These are phyloP conservation scores for Laothoe populi DNA, from an alignment of 2,888 invertebrate species.

Conservation along the genomic window DNA sequence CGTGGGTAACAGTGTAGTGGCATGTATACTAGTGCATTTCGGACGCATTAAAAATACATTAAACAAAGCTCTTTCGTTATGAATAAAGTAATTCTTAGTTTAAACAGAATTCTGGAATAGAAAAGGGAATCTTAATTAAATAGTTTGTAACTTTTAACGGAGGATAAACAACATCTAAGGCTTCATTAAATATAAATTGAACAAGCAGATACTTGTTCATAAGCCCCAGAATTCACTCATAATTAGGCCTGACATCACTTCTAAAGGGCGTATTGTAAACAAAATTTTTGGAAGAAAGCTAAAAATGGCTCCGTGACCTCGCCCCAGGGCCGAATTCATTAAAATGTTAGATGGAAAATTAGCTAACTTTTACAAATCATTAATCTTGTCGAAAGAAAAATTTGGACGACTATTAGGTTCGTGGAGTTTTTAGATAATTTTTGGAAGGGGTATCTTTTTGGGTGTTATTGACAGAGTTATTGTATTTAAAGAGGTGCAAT, in stretches of 20 bases:
- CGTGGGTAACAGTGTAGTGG: no score
- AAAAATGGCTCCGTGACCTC: constrained; percentile 38
- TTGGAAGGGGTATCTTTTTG: neutral
- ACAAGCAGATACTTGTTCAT: neutral
- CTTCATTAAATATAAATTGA: neutral
- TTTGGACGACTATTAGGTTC: constrained; percentile 31
- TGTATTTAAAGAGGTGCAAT: no score
- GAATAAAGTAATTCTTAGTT: no score
- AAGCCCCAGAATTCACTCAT: neutral
- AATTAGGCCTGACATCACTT: constrained; percentile 28
- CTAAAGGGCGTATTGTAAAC: constrained; percentile 30
- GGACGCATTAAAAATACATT: no score
- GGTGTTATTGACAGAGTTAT: neutral
- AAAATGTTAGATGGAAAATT: constrained; percentile 52
- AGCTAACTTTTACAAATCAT: constrained; percentile 59
- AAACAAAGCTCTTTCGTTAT: no score
- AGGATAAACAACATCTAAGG: no score
- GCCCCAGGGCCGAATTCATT: constrained; percentile 48
- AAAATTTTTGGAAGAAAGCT: constrained; percentile 32
- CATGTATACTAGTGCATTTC: no score
- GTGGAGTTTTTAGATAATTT: neutral
- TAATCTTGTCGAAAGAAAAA: constrained; percentile 53
- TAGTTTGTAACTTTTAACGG: no score
- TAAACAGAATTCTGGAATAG: no score
- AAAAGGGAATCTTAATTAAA: no score